A percentile compares a stretch with the other conserved stretches of the same genome.
phyloP scores from a whole-genome alignment of 2,888 invertebrate species.

The Crocallis elinguaria region DNA sequence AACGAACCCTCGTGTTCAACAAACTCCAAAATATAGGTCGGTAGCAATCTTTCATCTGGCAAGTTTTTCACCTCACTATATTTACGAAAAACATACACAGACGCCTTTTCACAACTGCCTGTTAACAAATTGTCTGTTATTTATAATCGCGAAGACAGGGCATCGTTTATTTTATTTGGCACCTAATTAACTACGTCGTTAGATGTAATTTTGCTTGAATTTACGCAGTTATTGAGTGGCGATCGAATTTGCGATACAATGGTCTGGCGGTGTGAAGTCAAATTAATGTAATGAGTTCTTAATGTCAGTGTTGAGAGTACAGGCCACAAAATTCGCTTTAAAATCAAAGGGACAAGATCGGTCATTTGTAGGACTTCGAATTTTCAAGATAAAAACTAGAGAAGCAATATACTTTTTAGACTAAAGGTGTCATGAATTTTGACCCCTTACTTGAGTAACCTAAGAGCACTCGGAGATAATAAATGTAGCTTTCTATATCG shows the following conservation, averaged over 20 bases:
- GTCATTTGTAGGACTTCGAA: no score
- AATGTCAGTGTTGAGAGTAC: no score
- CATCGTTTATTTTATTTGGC: slow-evolving; percentile 26
- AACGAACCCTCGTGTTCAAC: slow-evolving; percentile 17
- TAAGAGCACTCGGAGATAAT: no score
- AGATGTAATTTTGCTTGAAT: slow-evolving; percentile 27
- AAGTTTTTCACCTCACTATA: slow-evolving; percentile 13
- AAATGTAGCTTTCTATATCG: no score
- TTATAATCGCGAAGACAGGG: slow-evolving; percentile 25
- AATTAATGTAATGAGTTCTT: no score
- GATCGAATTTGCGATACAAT: slow-evolving; percentile 18
- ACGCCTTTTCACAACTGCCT: slow-evolving; percentile 9
- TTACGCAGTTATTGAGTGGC: slow-evolving; percentile 22
- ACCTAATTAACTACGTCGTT: slow-evolving; percentile 29
- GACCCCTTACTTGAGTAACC: no score
- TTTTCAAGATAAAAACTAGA: no score
- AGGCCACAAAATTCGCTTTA: no score
- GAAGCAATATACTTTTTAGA: no score
- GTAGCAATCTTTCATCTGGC: slow-evolving; percentile 13
- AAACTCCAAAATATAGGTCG: slow-evolving; percentile 15
- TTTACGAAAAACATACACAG: slow-evolving; percentile 17
- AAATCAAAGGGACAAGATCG: no score
- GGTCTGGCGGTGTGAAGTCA: slow-evolving; percentile 3
- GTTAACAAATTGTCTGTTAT: slow-evolving; percentile 29
- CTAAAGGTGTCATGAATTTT: no score